Evolutionary conservation across 2,888 invertebrate species (phyloP).

Genomic region (Leucania comma): DNA sequence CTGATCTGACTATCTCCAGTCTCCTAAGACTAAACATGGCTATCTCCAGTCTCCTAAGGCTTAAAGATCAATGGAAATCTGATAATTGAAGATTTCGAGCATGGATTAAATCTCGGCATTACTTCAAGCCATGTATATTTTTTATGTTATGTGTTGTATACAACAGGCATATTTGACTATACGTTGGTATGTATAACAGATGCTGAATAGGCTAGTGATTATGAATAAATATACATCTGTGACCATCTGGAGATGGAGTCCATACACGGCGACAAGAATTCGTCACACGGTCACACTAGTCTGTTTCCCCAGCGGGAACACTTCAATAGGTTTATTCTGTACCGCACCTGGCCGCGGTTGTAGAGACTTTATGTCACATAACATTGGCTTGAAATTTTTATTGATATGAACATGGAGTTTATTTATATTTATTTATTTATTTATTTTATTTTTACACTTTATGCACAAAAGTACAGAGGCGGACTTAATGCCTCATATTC

Average conservation of each 20-base stretch:
- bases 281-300: conserved; percentile 5
- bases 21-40: too few species aligned
- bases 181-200: neutral
- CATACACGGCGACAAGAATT: conserved; percentile 7
- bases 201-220: conserved; percentile 28
- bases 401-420: neutral
- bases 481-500: too few species aligned
- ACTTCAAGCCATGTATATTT: neutral
- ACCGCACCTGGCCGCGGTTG: conserved; percentile 9
- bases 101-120: neutral
- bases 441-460: too few species aligned
- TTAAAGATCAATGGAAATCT: neutral
- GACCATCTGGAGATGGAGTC: conserved; percentile 13
- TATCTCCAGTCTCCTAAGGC: too few species aligned
- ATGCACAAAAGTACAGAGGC: too few species aligned
- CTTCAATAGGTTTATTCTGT: conserved; percentile 12
- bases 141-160: neutral
- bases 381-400: neutral
- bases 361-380: neutral
- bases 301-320: conserved; percentile 1
- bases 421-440: too few species aligned
- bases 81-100: neutral
- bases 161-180: conserved; percentile 5
- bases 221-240: conserved; percentile 2
- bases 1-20: too few species aligned